phyloP scores from a whole-genome alignment of 1,140 invertebrate genomes.

The Neuroterus valhalla region DNA sequence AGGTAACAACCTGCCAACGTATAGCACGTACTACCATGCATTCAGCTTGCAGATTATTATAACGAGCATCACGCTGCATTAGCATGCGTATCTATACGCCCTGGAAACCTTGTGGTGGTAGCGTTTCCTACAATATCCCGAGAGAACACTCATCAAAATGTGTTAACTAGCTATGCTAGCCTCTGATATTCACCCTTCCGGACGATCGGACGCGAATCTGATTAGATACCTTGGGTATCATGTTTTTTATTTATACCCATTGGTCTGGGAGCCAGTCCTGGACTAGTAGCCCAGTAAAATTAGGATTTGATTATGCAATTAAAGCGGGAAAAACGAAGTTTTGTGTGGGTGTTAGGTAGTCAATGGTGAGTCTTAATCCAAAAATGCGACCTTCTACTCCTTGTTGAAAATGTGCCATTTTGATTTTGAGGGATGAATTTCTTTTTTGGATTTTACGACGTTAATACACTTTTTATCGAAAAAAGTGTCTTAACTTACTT shows the following conservation, averaged over 20 bases:
- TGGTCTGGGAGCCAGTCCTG: no score
- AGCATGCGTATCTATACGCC: slow-evolving; percentile 58
- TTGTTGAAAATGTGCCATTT: no score
- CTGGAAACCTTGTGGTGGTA: slow-evolving; percentile 37
- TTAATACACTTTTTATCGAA: no score
- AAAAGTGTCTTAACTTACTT: no score
- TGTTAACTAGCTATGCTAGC: background rate
- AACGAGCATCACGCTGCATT: slow-evolving; percentile 63
- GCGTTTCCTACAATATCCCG: background rate
- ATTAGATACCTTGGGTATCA: background rate
- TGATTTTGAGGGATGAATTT: no score
- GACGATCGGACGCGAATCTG: slow-evolving; percentile 2
- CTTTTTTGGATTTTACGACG: no score
- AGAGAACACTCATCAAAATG: slow-evolving; percentile 10
- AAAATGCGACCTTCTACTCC: no score
- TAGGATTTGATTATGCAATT: no score
- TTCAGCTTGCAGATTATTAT: slow-evolving; percentile 63
- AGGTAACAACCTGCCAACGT: slow-evolving; percentile 56
- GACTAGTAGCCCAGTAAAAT: no score
- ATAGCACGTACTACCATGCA: slow-evolving; percentile 44
- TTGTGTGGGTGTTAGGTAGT: no score
- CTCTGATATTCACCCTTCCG: slow-evolving; percentile 4
- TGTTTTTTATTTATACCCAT: background rate
- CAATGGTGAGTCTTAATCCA: no score
- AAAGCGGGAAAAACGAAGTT: no score